Conservation (phyloP, 2,113 vertebrate genomes). For the Labeo catla region DNA sequence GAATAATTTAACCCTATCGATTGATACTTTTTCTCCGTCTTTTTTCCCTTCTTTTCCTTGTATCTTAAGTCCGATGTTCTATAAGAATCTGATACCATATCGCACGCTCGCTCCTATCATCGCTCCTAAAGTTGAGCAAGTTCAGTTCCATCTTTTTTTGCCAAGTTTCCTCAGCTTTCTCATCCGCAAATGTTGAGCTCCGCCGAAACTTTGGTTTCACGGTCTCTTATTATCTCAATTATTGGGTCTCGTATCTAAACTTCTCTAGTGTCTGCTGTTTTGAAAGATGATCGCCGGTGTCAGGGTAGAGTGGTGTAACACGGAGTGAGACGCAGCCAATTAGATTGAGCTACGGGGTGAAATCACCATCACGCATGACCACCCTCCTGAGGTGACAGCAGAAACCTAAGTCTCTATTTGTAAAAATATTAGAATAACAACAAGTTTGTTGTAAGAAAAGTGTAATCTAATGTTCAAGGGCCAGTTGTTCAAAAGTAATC, state of each 20-base stretch:
- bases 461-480: not conserved
- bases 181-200: not conserved
- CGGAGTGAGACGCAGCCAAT: not conserved
- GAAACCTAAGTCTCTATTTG: not conserved
- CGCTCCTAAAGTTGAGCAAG: constrained; percentile 66
- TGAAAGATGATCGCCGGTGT: not conserved
- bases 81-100: constrained; percentile 66
- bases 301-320: not conserved
- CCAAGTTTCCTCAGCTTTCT: constrained; percentile 48
- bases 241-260: not conserved
- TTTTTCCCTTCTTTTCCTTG: constrained; percentile 72
- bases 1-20: constrained; percentile 88
- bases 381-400: not conserved
- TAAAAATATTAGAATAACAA: not conserved
- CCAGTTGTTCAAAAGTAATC: too few relatives aligned
- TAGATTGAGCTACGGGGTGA: not conserved
- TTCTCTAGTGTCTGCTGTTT: not conserved
- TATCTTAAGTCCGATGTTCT: constrained; percentile 77
- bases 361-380: not conserved
- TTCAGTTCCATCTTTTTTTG: constrained; percentile 55
- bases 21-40: constrained; percentile 82
- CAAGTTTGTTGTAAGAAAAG: not conserved
- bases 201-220: constrained; percentile 30
- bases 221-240: constrained; percentile 35
- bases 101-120: constrained; percentile 61